Conservation (phyloP, 2,888 invertebrate species). For the Acrobasis consociella region DNA sequence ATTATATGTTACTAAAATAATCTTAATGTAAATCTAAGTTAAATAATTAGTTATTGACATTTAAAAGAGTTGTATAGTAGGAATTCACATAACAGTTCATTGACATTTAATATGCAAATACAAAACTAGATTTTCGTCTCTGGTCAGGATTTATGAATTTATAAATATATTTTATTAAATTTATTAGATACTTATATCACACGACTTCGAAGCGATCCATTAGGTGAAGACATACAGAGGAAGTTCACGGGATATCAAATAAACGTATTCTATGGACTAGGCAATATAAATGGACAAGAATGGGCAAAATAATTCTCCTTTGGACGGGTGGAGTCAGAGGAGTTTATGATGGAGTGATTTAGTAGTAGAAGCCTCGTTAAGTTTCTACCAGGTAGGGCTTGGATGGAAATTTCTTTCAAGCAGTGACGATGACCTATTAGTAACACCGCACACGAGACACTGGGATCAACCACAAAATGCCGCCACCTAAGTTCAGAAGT, state of each 20-base stretch:
- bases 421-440: not conserved
- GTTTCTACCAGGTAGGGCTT: slow-evolving; percentile 15
- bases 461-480: not conserved
- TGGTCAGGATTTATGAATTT: slow-evolving; percentile 42
- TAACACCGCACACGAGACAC: not conserved
- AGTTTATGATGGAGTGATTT: slow-evolving; percentile 30
- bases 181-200: slow-evolving; percentile 24
- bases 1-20: too few relatives aligned
- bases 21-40: too few relatives aligned
- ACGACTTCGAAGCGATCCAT: slow-evolving; percentile 65
- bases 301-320: slow-evolving; percentile 47
- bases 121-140: slow-evolving; percentile 34
- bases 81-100: slow-evolving; percentile 2
- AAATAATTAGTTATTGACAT: too few relatives aligned
- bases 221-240: slow-evolving; percentile 66
- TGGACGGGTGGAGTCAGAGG: slow-evolving; percentile 54
- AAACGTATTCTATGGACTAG: slow-evolving; percentile 58
- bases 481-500: not conserved
- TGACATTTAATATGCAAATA: slow-evolving; percentile 10
- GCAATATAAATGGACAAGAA: slow-evolving; percentile 47
- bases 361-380: slow-evolving; percentile 4
- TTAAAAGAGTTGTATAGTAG: too few relatives aligned
- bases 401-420: slow-evolving; percentile 1
- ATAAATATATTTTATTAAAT: slow-evolving; percentile 18
- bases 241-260: slow-evolving; percentile 61